Conservation (phyloP, 2,797 vertebrate genomes). For the Heteromormyrus szaboi region DNA sequence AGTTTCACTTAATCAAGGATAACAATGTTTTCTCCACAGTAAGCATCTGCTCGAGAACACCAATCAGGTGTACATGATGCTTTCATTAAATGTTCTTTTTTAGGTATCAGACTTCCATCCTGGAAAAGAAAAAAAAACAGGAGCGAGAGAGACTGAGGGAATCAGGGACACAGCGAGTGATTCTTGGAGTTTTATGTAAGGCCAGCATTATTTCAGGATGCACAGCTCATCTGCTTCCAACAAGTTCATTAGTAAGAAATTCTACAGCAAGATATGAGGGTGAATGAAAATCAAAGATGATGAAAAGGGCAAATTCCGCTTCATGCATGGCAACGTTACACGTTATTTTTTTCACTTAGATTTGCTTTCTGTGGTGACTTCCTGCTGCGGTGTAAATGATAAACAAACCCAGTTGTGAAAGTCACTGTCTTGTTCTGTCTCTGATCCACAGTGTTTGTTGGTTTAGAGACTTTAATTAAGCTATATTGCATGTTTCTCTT, state of each 20-base stretch:
- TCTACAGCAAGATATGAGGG: conserved; percentile 43
- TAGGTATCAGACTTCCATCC: conserved; percentile 47
- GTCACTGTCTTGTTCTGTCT: not conserved
- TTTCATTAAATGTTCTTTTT: conserved; percentile 55
- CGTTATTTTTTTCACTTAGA: conserved; percentile 23
- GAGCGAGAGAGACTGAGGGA: conserved; percentile 39
- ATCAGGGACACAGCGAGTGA: conserved; percentile 49
- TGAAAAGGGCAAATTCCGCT: conserved; percentile 20
- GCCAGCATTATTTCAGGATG: conserved; percentile 55
- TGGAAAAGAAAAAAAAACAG: conserved; percentile 39
- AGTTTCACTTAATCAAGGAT: conserved; percentile 19
- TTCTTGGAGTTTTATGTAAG: conserved; percentile 46
- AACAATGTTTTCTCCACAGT: conserved; percentile 26
- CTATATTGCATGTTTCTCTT: not conserved
- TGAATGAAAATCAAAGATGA: conserved; percentile 10
- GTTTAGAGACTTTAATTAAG: not conserved
- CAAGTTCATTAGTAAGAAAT: conserved; percentile 58
- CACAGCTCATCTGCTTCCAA: conserved; percentile 58
- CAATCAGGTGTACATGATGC: conserved; percentile 32
- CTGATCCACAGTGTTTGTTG: not conserved
- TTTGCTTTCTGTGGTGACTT: conserved; percentile 13
- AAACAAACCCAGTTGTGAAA: conserved; percentile 15
- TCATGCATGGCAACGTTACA: conserved; percentile 11
- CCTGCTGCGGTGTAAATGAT: conserved; percentile 4
- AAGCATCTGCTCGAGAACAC: conserved; percentile 43